Conservation (phyloP, 1,140 invertebrate genomes). For the Aporrectodea caliginosa region DNA sequence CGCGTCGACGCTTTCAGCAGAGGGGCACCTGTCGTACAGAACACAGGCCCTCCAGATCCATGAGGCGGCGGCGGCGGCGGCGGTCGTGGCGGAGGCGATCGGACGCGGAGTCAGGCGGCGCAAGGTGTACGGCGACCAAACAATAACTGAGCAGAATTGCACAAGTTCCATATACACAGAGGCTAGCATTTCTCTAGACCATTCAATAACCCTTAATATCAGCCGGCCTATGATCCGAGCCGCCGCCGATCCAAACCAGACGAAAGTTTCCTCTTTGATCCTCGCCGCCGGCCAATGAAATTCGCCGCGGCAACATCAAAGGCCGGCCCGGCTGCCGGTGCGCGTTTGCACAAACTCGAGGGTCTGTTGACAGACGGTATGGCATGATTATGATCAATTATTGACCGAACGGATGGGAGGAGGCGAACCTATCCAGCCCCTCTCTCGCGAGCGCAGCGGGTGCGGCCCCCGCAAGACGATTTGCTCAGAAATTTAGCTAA, state of each 20-base stretch:
- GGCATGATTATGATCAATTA: background rate
- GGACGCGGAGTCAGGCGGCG: too few species aligned
- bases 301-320: background rate
- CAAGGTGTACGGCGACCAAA: too few species aligned
- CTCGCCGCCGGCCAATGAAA: background rate
- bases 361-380: background rate
- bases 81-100: too few species aligned
- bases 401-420: background rate
- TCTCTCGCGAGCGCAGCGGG: background rate
- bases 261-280: background rate
- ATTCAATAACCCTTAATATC: slow-evolving; percentile 3
- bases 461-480: background rate
- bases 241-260: background rate
- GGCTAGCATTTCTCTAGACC: too few species aligned
- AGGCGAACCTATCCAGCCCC: background rate
- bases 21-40: too few species aligned
- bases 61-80: too few species aligned
- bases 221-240: background rate
- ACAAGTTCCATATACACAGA: too few species aligned
- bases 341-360: background rate
- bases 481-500: background rate
- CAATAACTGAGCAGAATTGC: too few species aligned
- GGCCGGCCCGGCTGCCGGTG: background rate
- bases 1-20: too few species aligned
- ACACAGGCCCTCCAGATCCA: too few species aligned